Evolutionary conservation across 2,888 invertebrate genomes (phyloP), one percentile per base, ranked within the genome.

Genomic region (Clepsis dumicolana): DNA sequence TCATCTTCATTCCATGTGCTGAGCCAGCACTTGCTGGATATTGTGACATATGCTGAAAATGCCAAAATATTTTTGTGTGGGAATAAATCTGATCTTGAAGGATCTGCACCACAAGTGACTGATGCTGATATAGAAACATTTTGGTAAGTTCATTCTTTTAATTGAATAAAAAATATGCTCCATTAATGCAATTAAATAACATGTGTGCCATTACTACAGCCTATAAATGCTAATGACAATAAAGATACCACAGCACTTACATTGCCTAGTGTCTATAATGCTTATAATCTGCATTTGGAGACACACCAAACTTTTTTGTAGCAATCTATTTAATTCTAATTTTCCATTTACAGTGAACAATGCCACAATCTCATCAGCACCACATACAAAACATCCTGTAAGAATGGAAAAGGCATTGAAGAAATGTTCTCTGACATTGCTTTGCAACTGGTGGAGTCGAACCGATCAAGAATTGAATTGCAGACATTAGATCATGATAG

Each of bases 51-150:
- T 87, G 98, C 98, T 10, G 98, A 98, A 87, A 98, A 98, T 89
- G 98, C 98, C 4, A 98, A 98, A 91, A 98, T 99, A 86, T 98
- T 98, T 89, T 94, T 98, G 16, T 98, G 98, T 89, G 98, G 98
- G 59, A 98, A 98, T 85, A 98, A 98, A 90, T 95, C 95, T 60
- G 98, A 98, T 88, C 90, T 97, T 62, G 96, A 96, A 80, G 95
- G 95, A 12, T 88, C 93, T 24, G 95, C 95, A 63, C 96, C 96
- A 0, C 97, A 97, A 89, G 96, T 98, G 8, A 96, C 96, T 16
- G 97, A 98, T 84, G 95, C 96, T 67, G 98, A 98, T 86, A 97
- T 98, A 88, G 98, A 98, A 84, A 96, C 95, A 74, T 98, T 98
- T 88, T 97, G 97, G 96, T 96, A 94, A 86, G 82, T 38, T 59